phyloP scores from a whole-genome alignment of 2,797 vertebrate genomes.

The Delichon dasypus region DNA sequence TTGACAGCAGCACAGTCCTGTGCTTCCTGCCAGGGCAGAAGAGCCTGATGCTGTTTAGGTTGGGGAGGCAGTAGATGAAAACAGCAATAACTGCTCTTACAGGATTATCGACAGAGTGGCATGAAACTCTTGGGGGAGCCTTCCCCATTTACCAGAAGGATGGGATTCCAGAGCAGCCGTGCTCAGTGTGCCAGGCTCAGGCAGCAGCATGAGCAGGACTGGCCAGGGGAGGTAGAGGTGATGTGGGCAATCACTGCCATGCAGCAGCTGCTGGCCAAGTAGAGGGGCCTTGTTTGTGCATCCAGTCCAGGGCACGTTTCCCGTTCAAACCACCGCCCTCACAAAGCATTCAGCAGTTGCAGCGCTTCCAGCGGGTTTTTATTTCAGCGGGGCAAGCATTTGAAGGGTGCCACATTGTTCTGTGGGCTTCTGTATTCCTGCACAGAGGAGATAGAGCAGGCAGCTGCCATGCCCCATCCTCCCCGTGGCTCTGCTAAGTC shows the following conservation, averaged over 20 bases:
- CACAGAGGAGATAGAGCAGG: constrained; percentile 19
- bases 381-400: neutral
- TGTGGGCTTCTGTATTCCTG: neutral
- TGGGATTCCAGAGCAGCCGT: accelerated
- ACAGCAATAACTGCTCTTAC: neutral
- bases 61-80: neutral
- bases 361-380: neutral
- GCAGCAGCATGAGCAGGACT: neutral
- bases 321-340: neutral
- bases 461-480: neutral
- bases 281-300: neutral
- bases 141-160: neutral
- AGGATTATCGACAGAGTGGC: neutral
- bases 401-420: neutral
- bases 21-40: neutral
- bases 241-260: neutral
- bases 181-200: neutral
- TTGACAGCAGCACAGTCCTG: neutral
- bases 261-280: neutral
- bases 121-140: neutral
- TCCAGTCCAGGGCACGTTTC: neutral
- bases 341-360: neutral
- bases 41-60: neutral
- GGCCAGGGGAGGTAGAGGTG: accelerated
- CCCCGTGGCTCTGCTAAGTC: neutral